Conservation (phyloP, 2,797 vertebrate genomes). For the Sebastes jordani region DNA sequence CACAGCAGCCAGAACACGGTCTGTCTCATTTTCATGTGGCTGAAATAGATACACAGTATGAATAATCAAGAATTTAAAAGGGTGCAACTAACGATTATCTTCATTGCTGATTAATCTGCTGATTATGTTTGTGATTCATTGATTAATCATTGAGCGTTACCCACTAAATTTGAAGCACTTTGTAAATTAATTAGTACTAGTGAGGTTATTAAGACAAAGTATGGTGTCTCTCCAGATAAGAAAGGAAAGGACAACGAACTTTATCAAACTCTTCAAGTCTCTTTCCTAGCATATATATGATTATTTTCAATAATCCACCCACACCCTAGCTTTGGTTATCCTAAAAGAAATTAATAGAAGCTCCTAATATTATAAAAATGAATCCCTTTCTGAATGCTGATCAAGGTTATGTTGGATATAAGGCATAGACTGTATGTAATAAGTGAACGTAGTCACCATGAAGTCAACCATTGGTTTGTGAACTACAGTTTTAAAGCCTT, state of each 20-base stretch:
- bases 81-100: not conserved
- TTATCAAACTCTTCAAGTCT: not conserved
- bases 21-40: not conserved
- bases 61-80: not conserved
- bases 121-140: not conserved
- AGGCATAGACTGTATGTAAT: too few species aligned
- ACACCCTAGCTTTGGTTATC: too few species aligned
- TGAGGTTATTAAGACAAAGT: not conserved
- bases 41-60: not conserved
- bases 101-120: not conserved
- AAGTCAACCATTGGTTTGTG: too few species aligned
- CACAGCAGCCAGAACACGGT: not conserved
- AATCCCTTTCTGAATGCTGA: too few species aligned
- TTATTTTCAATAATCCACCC: too few species aligned
- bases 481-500: too few species aligned
- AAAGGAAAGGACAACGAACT: not conserved
- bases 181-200: fast-evolving
- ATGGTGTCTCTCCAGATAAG: not conserved
- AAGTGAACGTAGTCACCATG: too few species aligned
- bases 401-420: too few species aligned
- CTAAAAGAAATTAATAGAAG: too few species aligned
- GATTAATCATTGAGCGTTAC: not conserved
- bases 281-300: not conserved
- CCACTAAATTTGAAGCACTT: not conserved
- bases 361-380: too few species aligned